Percentiles rank a stretch among this genome's conserved stretches.
These are phyloP conservation scores for Bombus superbus DNA, from an alignment of 1,140 invertebrate species.

Conservation along the genomic window DNA sequence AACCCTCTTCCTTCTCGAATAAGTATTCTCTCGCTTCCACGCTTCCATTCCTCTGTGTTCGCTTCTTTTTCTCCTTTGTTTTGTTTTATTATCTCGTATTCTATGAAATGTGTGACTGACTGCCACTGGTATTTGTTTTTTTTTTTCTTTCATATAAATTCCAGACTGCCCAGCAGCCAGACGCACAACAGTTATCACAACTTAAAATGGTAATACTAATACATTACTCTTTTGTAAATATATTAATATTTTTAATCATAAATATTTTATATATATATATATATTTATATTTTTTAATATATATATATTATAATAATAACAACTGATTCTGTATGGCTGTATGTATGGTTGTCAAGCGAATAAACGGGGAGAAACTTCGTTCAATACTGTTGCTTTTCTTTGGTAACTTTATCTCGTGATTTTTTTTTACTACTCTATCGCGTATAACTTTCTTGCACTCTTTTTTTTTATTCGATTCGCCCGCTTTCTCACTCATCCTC, in stretches of 20 bases:
- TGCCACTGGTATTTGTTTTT: constrained; percentile 68
- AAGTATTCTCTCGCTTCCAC: constrained; percentile 9
- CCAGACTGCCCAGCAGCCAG: constrained; percentile 80
- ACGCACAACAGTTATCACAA: constrained; percentile 79
- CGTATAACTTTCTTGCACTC: not conserved
- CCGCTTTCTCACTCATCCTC: not conserved
- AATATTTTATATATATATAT: constrained; percentile 76
- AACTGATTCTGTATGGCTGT: constrained; percentile 69
- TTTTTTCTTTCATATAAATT: constrained; percentile 54
- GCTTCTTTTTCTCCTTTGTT: constrained; percentile 11
- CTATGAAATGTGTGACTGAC: constrained; percentile 71
- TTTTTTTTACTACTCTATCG: not conserved
- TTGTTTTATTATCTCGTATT: constrained; percentile 26
- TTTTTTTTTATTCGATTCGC: not conserved
- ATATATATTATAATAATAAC: constrained; percentile 78
- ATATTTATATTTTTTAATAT: constrained; percentile 77
- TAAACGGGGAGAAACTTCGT: constrained; percentile 48
- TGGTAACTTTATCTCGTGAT: constrained; percentile 20
- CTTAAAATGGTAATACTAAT: constrained; percentile 79
- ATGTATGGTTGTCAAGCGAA: constrained; percentile 50
- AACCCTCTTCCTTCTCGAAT: too few species aligned
- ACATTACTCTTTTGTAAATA: constrained; percentile 77
- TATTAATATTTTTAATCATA: constrained; percentile 80
- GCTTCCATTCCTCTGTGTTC: constrained; percentile 7
- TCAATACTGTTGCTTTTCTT: constrained; percentile 51